phyloP scores from a whole-genome alignment of 2,113 vertebrate species.

The Malaclemys terrapin region DNA sequence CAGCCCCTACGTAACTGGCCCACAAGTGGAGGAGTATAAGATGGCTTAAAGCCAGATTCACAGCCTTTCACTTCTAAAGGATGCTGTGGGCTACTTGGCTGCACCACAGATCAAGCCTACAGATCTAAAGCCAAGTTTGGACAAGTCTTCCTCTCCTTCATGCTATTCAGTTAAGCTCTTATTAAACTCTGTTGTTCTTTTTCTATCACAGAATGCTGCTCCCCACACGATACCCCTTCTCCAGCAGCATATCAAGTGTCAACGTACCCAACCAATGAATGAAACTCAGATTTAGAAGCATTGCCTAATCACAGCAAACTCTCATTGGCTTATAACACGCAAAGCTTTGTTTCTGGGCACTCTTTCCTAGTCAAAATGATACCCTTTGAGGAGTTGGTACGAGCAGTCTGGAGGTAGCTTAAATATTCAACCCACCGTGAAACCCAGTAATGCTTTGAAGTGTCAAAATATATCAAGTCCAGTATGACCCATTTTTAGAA shows the following conservation, averaged over 20 bases:
- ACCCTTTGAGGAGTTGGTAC: background rate
- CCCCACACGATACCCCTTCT: background rate
- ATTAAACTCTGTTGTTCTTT: background rate
- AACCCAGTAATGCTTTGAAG: background rate
- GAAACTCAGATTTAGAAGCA: background rate
- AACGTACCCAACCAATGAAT: background rate
- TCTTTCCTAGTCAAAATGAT: background rate
- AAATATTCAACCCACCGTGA: background rate
- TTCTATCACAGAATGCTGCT: background rate
- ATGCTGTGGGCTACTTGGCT: background rate
- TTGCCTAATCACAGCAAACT: background rate
- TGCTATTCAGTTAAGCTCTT: background rate
- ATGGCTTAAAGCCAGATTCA: background rate
- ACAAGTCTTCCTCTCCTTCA: background rate
- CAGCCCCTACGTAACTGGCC: background rate
- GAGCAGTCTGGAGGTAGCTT: background rate
- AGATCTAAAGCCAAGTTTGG: background rate
- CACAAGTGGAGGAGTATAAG: background rate
- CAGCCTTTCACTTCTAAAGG: background rate
- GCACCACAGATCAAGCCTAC: background rate
- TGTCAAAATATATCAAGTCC: background rate
- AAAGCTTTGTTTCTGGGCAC: background rate
- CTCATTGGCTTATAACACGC: background rate
- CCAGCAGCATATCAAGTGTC: background rate
- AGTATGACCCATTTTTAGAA: background rate